Evolutionary conservation across 2,113 vertebrate genomes (phyloP), one percentile per base, ranked within the genome.

Genomic region (Plecotus auritus): DNA sequence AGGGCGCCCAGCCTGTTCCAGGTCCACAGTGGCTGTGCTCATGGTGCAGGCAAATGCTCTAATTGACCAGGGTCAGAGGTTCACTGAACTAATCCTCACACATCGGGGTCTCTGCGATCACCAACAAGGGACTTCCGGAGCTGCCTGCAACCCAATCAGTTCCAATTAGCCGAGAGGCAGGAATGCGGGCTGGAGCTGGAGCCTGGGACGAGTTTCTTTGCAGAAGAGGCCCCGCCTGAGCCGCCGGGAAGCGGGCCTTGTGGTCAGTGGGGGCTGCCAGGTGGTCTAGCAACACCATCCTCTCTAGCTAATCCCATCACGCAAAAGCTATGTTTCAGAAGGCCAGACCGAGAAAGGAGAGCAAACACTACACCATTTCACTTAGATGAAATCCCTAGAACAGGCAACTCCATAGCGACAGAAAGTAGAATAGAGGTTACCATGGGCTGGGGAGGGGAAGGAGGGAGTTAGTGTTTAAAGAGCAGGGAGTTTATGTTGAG

Each of bases 131-230:
- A 42, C 94, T 98, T 98, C 98, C 90, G 76, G 97, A 98, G 98
- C 96, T 95, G 95, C 89, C 96, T 97, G 96, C 97, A 97, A 97
- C 97, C 98, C 96, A 97, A 26, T 98, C 97, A 98, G 82, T 95
- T 97, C 97, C 97, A 97, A 97, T 98, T 98, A 98, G 96, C 92
- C 76, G 96, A 97, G 97, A 97, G 89, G 87, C 97, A 97, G 97
- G 97, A 97, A 97, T 96, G 97, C 84, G 96, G 95, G 97, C 96
- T 84, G 86, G 96, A 94, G 96, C 96, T 91, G 77, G 72, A 97
- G 92, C 94, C 72, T 64, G 90, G 88, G 6, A 17, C 22, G 70
- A 82, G 96, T 84, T 96, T 81, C 91, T 95, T 80, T 66, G 96
- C 77, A 59, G 69, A 88, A 16, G 49, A 8, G 11, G 37, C 23